These are phyloP conservation scores for Caenorhabditis elegans DNA, from an alignment of 1,140 invertebrate genomes.

Conservation along the genomic window DNA sequence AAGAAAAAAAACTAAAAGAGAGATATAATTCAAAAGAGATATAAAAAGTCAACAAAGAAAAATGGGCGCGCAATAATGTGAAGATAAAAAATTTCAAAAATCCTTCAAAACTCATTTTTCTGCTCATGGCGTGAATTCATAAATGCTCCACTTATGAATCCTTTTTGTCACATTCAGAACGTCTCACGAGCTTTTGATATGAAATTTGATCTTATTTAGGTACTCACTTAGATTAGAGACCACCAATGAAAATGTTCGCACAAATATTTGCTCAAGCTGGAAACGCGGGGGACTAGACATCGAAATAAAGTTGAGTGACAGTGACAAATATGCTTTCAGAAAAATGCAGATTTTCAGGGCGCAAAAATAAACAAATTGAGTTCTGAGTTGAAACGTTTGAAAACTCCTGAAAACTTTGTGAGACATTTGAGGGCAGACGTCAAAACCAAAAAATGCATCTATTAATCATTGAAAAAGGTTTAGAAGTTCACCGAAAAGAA, in stretches of 20 bases:
- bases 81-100: no score
- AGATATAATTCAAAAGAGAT: no score
- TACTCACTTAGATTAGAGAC: constrained; percentile 15
- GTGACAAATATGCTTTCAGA: not conserved
- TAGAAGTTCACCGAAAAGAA: not conserved
- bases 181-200: not conserved
- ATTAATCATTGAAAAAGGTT: constrained; percentile 28
- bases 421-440: constrained; percentile 18
- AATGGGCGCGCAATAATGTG: no score
- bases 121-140: no score
- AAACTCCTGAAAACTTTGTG: not conserved
- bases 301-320: not conserved
- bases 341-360: not conserved
- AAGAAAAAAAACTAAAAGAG: no score
- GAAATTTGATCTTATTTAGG: constrained; percentile 13
- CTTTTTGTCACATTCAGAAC: not conserved
- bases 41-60: no score
- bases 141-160: not conserved
- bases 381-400: no score
- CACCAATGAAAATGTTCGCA: not conserved
- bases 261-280: constrained; percentile 1
- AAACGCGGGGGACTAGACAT: not conserved
- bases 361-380: no score
- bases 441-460: not conserved
- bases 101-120: no score